Evolutionary conservation across 2,113 vertebrate genomes (phyloP).

Genomic region (Nycticebus coucang): DNA sequence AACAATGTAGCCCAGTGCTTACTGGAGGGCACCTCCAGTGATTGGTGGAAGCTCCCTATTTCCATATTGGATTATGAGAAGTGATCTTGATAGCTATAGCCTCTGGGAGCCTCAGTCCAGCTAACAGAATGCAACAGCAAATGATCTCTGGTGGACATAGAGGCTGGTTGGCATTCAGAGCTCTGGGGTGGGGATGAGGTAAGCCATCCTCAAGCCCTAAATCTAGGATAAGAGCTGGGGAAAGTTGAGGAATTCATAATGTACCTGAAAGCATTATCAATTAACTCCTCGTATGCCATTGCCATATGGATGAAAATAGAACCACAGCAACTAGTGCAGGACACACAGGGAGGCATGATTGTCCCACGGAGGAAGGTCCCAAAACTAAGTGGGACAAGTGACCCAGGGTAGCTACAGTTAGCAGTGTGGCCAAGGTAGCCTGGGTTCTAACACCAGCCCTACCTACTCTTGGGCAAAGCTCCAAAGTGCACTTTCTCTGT

Average conservation of each 20-base stretch:
- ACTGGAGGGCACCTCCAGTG: no score
- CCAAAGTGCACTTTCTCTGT: neutral
- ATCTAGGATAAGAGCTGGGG: neutral
- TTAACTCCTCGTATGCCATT: neutral
- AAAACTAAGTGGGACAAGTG: neutral
- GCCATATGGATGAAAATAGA: neutral
- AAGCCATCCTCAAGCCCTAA: neutral
- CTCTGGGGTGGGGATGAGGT: neutral
- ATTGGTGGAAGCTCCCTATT: neutral
- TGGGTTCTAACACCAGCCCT: neutral
- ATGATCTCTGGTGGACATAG: neutral
- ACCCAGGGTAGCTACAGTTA: neutral
- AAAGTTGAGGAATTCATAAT: neutral
- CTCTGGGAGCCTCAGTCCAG: neutral
- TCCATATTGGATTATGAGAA: neutral
- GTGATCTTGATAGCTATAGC: neutral
- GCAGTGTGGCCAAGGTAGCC: neutral
- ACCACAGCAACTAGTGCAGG: neutral
- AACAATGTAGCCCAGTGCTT: neutral
- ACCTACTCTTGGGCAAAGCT: neutral
- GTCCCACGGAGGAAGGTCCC: neutral
- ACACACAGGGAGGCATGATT: neutral
- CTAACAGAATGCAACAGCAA: neutral
- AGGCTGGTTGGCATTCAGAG: neutral
- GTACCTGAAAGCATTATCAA: neutral